phyloP scores from a whole-genome alignment of 2,888 invertebrate genomes.

The Aspidiotus rigidus region DNA sequence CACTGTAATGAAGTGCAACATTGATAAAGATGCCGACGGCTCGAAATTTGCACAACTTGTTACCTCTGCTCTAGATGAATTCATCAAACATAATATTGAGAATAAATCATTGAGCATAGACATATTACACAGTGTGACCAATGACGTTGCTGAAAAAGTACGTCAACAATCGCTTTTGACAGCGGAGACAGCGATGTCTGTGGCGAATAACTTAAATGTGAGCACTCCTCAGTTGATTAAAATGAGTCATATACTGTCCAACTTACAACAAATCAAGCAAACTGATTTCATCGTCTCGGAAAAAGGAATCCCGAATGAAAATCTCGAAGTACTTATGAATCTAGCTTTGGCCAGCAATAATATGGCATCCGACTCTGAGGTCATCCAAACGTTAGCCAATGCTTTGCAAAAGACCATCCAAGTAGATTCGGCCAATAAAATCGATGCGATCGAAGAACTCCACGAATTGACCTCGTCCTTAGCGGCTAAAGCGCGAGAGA shows the following conservation, averaged over 20 bases:
- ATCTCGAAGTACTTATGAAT: slow-evolving; percentile 9
- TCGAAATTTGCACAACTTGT: background rate
- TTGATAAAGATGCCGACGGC: background rate
- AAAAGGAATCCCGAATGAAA: background rate
- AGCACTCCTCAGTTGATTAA: slow-evolving; percentile 44
- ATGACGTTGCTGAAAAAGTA: slow-evolving; percentile 3
- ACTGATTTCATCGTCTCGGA: background rate
- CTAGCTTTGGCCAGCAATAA: background rate
- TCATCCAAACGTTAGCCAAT: slow-evolving; percentile 10
- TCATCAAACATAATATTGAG: background rate
- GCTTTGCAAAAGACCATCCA: slow-evolving; percentile 16
- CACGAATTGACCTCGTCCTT: slow-evolving; percentile 7
- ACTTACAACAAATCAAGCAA: slow-evolving; percentile 23
- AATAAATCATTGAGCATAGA: slow-evolving; percentile 12
- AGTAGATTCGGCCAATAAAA: slow-evolving; percentile 3
- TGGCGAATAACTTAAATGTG: slow-evolving; percentile 43
- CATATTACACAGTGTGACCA: background rate
- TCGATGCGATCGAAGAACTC: background rate
- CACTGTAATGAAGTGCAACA: background rate
- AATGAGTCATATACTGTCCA: slow-evolving; percentile 45
- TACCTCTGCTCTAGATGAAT: background rate
- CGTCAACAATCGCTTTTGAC: slow-evolving; percentile 43
- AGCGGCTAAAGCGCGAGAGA: slow-evolving; percentile 11
- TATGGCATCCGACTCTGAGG: background rate
- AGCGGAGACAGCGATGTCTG: slow-evolving; percentile 39